Evolutionary conservation across 2,797 vertebrate species (phyloP), one percentile per base, ranked within the genome.

Genomic region (Melanotaenia nigrans): DNA sequence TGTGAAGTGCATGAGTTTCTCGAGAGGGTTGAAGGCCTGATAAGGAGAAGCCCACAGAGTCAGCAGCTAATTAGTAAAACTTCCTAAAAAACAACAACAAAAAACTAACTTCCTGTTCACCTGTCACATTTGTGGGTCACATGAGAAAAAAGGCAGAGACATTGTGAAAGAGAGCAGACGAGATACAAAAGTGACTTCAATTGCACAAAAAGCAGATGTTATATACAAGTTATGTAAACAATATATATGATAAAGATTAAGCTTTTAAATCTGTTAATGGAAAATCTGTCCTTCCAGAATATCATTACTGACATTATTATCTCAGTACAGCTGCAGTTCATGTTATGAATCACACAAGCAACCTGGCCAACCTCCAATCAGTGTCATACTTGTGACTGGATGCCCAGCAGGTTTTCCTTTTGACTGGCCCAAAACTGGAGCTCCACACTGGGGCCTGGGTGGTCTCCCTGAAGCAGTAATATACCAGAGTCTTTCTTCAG

Each of bases 401-500:
- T 92, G 78, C 93, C 90, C 78, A 93, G 79, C 25, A 96, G 91
- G 86, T 95, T 93, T 78, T 91, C 69, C 74, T 84, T 95, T 71
- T 93, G 90, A 45, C 78, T 91, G 70, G 91, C 64, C 94, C 94
- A 96, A 89, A 96, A 96, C 54, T 93, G 92, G 67, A 95, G 93
- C 89, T 96, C 96, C 61, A 80, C 84, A 4, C 53, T 88, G 82
- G 92, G 94, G 28, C 93, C 90, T 0, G 83, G 81, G 49, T 95
- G 91, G 83, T 94, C 92, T 73, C 87, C 90, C 66, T 68, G 82
- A 32, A 78, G 91, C 69, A 92, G 73, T 40, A 89, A 65, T 51
- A 80, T 73, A 55, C 90, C 84, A 5, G 92, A 95, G 85, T 93
- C 90, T 87, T 90, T 86, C 85, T 91, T 93, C 85, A 95, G 92